These are phyloP conservation scores for Brachionus calyciflorus DNA, from an alignment of 1,140 invertebrate species.

Conservation along the genomic window DNA sequence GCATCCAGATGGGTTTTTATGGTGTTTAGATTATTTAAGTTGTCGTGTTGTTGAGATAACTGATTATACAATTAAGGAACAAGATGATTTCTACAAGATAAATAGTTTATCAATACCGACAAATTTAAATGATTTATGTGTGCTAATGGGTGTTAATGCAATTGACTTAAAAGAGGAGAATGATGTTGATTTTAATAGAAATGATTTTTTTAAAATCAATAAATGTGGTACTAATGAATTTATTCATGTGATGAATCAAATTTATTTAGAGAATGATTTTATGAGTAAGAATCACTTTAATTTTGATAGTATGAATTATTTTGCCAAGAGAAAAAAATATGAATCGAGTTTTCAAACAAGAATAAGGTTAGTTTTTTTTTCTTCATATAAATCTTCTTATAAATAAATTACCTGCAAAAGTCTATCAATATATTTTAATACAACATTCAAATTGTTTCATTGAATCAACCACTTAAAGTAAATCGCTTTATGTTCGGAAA, in stretches of 20 bases:
- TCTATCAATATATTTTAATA: too few relatives aligned
- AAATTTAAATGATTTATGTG: constrained; percentile 49
- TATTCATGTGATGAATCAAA: constrained; percentile 27
- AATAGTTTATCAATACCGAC: constrained; percentile 48
- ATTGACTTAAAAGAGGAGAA: constrained; percentile 1
- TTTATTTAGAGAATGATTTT: constrained; percentile 40
- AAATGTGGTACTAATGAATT: constrained; percentile 34
- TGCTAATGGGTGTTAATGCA: constrained; percentile 16
- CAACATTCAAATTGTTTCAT: too few relatives aligned
- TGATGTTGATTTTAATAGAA: background rate
- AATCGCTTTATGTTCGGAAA: too few relatives aligned
- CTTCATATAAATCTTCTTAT: too few relatives aligned
- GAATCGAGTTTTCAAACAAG: constrained; percentile 36
- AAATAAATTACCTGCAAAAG: too few relatives aligned
- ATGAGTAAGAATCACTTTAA: constrained; percentile 13
- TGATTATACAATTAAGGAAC: constrained; percentile 22
- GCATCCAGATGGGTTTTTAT: constrained; percentile 94
- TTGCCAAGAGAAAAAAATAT: constrained; percentile 33
- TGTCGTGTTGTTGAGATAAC: constrained; percentile 61
- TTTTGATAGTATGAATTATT: constrained; percentile 30
- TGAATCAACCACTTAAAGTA: too few relatives aligned
- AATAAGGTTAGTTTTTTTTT: constrained; percentile 14
- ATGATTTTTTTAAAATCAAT: background rate
- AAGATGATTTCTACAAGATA: constrained; percentile 35
- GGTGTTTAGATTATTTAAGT: constrained; percentile 80